phyloP scores from a whole-genome alignment of 2,888 invertebrate species.

The Meteorus colon region DNA sequence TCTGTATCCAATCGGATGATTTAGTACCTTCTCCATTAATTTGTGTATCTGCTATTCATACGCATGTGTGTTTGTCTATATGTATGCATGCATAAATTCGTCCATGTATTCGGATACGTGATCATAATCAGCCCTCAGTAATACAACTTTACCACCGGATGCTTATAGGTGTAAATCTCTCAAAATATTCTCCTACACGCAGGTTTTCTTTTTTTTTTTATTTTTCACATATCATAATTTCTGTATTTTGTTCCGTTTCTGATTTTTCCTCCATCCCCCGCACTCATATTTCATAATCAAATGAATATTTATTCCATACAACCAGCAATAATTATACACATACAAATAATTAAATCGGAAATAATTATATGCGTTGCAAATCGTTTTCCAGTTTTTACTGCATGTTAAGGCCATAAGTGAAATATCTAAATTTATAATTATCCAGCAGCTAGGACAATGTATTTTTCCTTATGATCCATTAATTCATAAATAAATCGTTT shows the following conservation, averaged over 20 bases:
- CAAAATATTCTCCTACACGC: slow-evolving; percentile 25
- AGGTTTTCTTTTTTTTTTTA: slow-evolving; percentile 3
- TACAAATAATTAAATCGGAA: slow-evolving; percentile 54
- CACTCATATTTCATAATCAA: slow-evolving; percentile 29
- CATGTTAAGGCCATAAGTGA: slow-evolving; percentile 69
- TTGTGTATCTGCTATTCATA: background rate
- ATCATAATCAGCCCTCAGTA: slow-evolving; percentile 21
- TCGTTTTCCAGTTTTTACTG: slow-evolving; percentile 51
- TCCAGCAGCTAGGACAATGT: slow-evolving; percentile 57
- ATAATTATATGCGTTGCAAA: slow-evolving; percentile 46
- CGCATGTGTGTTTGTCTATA: slow-evolving; percentile 28
- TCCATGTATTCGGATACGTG: slow-evolving; percentile 15
- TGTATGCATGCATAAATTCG: background rate
- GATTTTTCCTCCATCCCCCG: background rate
- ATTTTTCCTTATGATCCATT: slow-evolving; percentile 16
- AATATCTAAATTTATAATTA: slow-evolving; percentile 64
- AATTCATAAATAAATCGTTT: slow-evolving; percentile 54
- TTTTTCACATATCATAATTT: slow-evolving; percentile 5
- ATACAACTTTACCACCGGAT: slow-evolving; percentile 19
- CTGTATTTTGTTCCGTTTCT: background rate
- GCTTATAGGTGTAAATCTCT: background rate
- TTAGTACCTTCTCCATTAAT: slow-evolving; percentile 15
- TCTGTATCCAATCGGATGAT: slow-evolving; percentile 24
- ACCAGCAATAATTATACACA: slow-evolving; percentile 57
- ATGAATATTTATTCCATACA: slow-evolving; percentile 51